Conservation (phyloP, 2,888 invertebrate species). For the Tineola bisselliella region DNA sequence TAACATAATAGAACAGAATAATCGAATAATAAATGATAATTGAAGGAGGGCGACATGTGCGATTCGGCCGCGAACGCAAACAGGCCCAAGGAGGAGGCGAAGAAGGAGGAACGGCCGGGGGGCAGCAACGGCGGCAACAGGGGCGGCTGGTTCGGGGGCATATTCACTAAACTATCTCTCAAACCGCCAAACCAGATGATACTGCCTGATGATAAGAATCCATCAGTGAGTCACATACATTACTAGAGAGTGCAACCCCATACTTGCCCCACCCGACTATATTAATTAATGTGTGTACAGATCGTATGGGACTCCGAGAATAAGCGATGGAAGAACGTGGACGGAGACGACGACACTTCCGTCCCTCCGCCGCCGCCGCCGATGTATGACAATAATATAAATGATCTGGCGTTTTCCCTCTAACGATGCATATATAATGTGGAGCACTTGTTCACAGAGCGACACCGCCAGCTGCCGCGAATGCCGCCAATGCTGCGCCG, state of each 20-base stretch:
- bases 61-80: slow-evolving; percentile 15
- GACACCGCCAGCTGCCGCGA: slow-evolving; percentile 20
- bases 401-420: too few relatives aligned
- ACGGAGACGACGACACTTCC: slow-evolving; percentile 70
- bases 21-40: background rate
- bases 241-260: too few relatives aligned
- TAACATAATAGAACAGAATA: too few relatives aligned
- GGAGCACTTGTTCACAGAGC: background rate
- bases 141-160: slow-evolving; percentile 86
- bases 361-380: slow-evolving; percentile 33
- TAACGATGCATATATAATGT: too few relatives aligned
- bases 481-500: slow-evolving; percentile 26
- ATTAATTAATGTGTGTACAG: too few relatives aligned
- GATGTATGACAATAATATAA: background rate
- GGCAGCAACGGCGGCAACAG: background rate
- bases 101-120: too few relatives aligned
- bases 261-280: too few relatives aligned
- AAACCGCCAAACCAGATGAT: slow-evolving; percentile 95
- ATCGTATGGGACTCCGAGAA: slow-evolving; percentile 93
- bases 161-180: slow-evolving; percentile 83
- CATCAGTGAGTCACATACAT: slow-evolving; percentile 72
- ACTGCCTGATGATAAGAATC: slow-evolving; percentile 94
- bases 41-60: background rate
- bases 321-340: slow-evolving; percentile 87
- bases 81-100: slow-evolving; percentile 13